These are phyloP conservation scores for Crambe crambe DNA, from an alignment of 37 sponge, comb jelly and placozoan species.

Conservation along the genomic window DNA sequence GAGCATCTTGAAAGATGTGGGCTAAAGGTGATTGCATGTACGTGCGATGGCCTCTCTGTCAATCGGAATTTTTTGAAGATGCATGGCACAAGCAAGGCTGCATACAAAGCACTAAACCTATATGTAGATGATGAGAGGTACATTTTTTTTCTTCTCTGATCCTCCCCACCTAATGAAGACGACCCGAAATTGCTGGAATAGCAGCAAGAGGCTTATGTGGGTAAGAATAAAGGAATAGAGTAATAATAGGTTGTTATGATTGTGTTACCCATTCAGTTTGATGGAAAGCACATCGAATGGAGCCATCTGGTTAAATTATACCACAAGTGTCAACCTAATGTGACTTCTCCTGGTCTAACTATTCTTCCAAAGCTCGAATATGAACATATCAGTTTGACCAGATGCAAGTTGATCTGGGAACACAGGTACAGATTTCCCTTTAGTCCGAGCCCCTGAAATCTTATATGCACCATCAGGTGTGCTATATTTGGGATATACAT, in stretches of 20 bases:
- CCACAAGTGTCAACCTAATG: not conserved
- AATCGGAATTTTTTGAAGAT: slow-evolving; percentile 1
- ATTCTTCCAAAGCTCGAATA: not conserved
- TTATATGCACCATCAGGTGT: too few relatives aligned
- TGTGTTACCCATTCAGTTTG: not conserved
- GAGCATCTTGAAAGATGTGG: too few relatives aligned
- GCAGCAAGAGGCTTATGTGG: not conserved
- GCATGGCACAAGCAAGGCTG: not conserved
- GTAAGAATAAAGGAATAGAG: not conserved
- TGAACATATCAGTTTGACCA: not conserved
- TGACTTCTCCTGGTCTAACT: not conserved
- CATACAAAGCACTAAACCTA: too few relatives aligned
- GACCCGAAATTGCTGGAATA: not conserved
- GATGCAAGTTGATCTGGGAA: not conserved
- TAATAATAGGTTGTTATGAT: not conserved
- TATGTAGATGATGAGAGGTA: not conserved
- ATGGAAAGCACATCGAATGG: not conserved
- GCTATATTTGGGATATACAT: too few relatives aligned
- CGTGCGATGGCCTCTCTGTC: not conserved
- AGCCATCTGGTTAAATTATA: not conserved
- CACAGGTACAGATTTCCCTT: not conserved
- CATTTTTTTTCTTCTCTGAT: slow-evolving; percentile 7
- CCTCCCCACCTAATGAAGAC: slow-evolving; percentile 15
- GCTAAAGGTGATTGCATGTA: slow-evolving; percentile 1
- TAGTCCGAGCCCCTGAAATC: too few relatives aligned